A percentile compares a stretch with the other conserved stretches of the same genome.
phyloP scores from a whole-genome alignment of 2,113 vertebrate species.

The Xiphophorus maculatus region DNA sequence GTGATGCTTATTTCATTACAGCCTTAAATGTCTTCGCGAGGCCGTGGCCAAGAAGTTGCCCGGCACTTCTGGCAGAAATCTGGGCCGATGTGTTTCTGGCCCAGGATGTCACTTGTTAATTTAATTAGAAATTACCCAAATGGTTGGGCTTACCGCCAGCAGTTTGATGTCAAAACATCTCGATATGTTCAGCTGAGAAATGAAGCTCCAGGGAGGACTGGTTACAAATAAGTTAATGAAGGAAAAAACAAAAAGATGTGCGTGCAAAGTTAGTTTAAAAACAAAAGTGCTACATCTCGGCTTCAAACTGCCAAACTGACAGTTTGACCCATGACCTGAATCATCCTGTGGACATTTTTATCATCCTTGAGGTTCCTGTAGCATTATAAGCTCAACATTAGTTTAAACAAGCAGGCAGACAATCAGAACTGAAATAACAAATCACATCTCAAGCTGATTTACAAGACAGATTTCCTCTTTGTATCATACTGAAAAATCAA shows the following conservation, averaged over 20 bases:
- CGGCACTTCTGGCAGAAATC: slow-evolving; percentile 21
- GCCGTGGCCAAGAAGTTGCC: slow-evolving; percentile 39
- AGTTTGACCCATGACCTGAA: no score
- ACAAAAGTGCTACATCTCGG: background rate
- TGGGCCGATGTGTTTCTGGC: slow-evolving; percentile 26
- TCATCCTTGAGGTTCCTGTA: no score
- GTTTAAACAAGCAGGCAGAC: no score
- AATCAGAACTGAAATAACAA: no score
- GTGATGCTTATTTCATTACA: slow-evolving; percentile 44
- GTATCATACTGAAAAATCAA: no score
- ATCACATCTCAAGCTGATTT: no score
- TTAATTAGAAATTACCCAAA: slow-evolving; percentile 44
- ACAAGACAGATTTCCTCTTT: no score
- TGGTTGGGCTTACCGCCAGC: slow-evolving; percentile 13
- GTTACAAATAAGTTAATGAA: background rate
- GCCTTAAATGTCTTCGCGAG: slow-evolving; percentile 33
- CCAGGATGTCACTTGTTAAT: slow-evolving; percentile 28
- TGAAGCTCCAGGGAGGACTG: background rate
- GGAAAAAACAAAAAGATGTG: background rate
- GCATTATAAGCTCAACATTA: no score
- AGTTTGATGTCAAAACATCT: slow-evolving; percentile 37
- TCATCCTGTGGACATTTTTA: no score
- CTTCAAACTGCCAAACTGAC: background rate
- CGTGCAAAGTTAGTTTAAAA: background rate
- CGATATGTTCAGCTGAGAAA: background rate